Base-by-base conservation (phyloP, 1,140 invertebrate genomes). In the Lepidostoma basale region DNA sequence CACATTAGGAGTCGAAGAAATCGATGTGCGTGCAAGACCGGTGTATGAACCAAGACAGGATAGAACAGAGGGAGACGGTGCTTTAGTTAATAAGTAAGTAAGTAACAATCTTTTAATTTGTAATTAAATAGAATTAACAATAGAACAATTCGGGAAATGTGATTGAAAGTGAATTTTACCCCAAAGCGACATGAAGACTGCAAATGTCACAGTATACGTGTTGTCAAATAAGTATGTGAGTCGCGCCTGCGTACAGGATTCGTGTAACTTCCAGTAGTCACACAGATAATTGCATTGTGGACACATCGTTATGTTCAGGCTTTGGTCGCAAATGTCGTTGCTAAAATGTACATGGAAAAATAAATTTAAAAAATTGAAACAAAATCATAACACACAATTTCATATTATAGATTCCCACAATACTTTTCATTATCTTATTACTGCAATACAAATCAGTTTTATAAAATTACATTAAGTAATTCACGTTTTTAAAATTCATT, bases 101-200 rank as follows among this genome's bases (percentile, higher is more conserved):
- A 47, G 23, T 9, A 22, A 25, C 45, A 8, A 16, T 12, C 18
- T 1, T 10, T 16, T 20, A 47, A 47, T 8, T 1, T 33, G 22
- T 63, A 28, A 4, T 62, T 12, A 26, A 16, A 28, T n/a, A 64
- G 45, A 23, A 52, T 45, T 52, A 54, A 12, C 18, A 22, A 36
- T 45, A 6, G 8, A 23, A 30, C 9, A 39, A 39, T n/a, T 36
- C 9, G 42, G 33, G 45, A 33, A n/a, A n/a, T n/a, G n/a, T n/a
- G n/a, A n/a, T n/a, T n/a, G 8, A 44, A 58, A n/a, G n/a, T 81
- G 79, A n/a, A n/a, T n/a, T n/a, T 87, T 85, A 87, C 93, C 92
- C 94, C 95, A 98, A 77, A 99, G 89, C 26, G 96, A 96, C 95
- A 99, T 98, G 76, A 98, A 94, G 40, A 95, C 88, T 26, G 97